Conservation (phyloP, 2,797 vertebrate species). For the Orestias chungarensis region DNA sequence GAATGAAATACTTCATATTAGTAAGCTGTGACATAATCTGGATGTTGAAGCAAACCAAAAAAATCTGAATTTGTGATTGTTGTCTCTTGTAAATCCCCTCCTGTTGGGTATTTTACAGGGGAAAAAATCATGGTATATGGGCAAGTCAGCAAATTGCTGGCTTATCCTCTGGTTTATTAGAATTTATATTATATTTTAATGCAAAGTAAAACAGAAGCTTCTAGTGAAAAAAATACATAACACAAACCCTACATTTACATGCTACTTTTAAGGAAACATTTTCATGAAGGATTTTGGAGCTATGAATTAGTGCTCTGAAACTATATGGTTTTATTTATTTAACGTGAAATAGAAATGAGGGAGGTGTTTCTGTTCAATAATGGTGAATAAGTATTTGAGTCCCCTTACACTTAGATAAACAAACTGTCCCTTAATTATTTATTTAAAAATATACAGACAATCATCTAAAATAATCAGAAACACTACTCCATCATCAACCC, state of each 20-base stretch:
- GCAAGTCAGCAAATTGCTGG: background rate
- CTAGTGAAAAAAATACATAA: background rate
- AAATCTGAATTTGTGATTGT: background rate
- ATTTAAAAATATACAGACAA: background rate
- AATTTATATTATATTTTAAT: background rate
- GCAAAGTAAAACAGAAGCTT: background rate
- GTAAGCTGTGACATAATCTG: background rate
- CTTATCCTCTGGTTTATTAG: background rate
- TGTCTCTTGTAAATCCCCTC: background rate
- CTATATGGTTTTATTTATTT: background rate
- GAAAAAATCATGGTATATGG: background rate
- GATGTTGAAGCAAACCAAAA: background rate
- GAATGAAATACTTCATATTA: background rate
- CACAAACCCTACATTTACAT: background rate
- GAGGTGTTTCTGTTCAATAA: background rate
- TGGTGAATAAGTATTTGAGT: background rate
- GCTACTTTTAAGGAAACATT: background rate
- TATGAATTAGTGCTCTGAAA: slow-evolving; percentile 2
- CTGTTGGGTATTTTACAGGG: background rate
- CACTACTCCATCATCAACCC: no score
- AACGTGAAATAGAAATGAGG: background rate
- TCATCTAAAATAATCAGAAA: background rate
- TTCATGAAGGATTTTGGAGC: slow-evolving; percentile 11
- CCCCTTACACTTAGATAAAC: background rate
- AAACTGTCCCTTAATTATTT: background rate